Evolutionary conservation across 2,888 invertebrate species (phyloP), one percentile per base, ranked within the genome.

Genomic region (Drosophila diplacantha): DNA sequence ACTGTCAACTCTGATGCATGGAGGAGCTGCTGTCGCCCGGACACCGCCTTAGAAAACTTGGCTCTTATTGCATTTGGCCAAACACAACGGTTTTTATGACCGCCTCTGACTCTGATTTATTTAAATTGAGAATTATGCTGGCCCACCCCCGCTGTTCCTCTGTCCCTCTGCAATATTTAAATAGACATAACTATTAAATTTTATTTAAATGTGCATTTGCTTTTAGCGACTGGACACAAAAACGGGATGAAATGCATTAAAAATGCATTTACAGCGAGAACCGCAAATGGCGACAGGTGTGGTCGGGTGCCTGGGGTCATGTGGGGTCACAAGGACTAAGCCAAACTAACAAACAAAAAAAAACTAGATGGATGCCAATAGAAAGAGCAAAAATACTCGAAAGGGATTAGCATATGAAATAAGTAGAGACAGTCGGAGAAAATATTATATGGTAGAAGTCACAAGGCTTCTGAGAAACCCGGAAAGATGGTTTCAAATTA

Each of bases 81-180:
- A 61, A 53, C 34, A 31, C 24, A 20, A 34, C 41, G 16, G 22
- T 54, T 68, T 78, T 75, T 69, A 68, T 73, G 71, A 68, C 63
- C 57, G 24, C 7, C 55, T 20, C 56, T 20, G 58, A 62, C 50
- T 39, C 62, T 79, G 68, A 75, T 79, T 79, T 75, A 75, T 78
- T 71, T 73, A 55, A 56, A 78, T 68, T 59, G 63, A 50, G 68
- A 73, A 75, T 70, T 56, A 70, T 63, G 47, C 60, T 34, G 18
- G 5, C 26, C 31, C 20, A 18, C 1, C 18, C 22, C 22, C 22
- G 22, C 22, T 22, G 9, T 8, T 11, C 39, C 14, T 18, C 0
- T 24, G 7, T 11, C 14, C 12, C 14, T 8, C 12, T 55, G 26
- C 46, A 57, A 69, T 54, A 64, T 70, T 71, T 50, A 59, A 59